phyloP scores from a whole-genome alignment of 2,113 vertebrate genomes.

The Eurypyga helias region DNA sequence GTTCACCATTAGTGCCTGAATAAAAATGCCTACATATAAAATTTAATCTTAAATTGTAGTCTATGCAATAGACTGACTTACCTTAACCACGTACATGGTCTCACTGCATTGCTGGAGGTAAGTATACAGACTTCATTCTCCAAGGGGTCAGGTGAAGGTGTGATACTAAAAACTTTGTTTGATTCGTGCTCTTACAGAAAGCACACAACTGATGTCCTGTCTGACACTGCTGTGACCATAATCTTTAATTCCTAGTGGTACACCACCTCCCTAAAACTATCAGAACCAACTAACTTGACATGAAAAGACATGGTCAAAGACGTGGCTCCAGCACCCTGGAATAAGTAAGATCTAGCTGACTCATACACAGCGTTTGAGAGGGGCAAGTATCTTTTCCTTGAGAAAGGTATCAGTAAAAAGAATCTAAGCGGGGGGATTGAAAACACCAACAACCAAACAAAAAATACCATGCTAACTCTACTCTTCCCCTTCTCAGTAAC shows the following conservation, averaged over 20 bases:
- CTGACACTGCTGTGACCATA: background rate
- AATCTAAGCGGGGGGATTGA: background rate
- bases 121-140: background rate
- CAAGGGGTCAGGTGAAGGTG: background rate
- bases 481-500: background rate
- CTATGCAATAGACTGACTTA: background rate
- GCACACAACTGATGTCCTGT: background rate
- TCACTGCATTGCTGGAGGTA: background rate
- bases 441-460: background rate
- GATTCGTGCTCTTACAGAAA: background rate
- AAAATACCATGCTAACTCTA: background rate
- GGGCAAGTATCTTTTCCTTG: background rate
- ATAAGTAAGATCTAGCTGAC: background rate
- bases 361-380: background rate
- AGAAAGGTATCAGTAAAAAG: background rate
- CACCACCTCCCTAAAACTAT: background rate
- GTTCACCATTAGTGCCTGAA: background rate
- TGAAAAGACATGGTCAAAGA: background rate
- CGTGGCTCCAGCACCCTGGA: background rate
- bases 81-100: background rate
- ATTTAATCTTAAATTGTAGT: background rate
- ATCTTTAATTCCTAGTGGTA: background rate
- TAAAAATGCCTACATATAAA: background rate
- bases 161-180: background rate
- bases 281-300: background rate